A percentile compares a stretch with the other conserved stretches of the same genome.
Conservation (phyloP, 2,797 vertebrate genomes). For the Delichon dasypus region DNA sequence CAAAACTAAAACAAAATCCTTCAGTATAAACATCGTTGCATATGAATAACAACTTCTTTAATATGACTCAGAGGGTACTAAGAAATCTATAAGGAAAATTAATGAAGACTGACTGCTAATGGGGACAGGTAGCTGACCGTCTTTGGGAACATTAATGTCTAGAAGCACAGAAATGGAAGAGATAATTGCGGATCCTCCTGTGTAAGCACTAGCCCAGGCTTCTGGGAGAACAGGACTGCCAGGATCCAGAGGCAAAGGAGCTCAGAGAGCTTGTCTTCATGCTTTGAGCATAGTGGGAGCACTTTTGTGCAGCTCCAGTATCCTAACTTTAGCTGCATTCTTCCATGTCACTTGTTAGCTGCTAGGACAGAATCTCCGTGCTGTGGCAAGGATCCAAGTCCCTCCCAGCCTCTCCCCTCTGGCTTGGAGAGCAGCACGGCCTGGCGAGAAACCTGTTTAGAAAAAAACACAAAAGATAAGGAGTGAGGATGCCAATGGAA, state of each 20-base stretch:
- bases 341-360: rapidly evolving
- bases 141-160: neutral
- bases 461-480: neutral
- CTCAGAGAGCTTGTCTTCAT: neutral
- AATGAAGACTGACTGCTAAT: neutral
- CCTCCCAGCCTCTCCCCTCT: neutral
- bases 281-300: neutral
- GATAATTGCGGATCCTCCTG: neutral
- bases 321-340: neutral
- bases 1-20: neutral
- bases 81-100: neutral
- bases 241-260: neutral
- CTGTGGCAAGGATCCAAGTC: neutral
- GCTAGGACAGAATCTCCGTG: neutral
- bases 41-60: neutral
- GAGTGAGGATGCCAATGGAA: neutral
- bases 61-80: neutral
- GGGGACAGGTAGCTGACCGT: neutral
- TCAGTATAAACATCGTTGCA: neutral
- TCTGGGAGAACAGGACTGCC: neutral
- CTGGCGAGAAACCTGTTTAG: neutral
- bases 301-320: neutral
- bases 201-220: neutral
- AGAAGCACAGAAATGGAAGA: neutral
- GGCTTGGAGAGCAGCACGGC: neutral